Conservation (phyloP, 2,113 vertebrate species). For the Takifugu bimaculatus region DNA sequence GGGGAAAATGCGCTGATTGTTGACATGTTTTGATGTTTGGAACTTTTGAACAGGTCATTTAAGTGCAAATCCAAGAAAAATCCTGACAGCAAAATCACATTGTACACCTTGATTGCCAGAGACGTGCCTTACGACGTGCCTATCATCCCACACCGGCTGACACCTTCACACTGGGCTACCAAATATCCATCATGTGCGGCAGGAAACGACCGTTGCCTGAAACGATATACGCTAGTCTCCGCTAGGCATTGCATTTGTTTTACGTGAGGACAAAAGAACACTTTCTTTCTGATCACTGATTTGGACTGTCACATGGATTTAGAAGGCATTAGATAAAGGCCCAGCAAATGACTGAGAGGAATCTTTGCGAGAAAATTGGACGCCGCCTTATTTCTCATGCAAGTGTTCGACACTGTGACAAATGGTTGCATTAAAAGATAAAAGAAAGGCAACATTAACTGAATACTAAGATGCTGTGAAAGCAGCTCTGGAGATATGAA, state of each 20-base stretch:
- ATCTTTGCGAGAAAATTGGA: conserved; percentile 55
- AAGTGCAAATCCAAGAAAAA: conserved; percentile 9
- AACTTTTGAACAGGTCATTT: conserved; percentile 11
- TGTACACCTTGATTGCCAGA: conserved; percentile 9
- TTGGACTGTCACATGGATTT: conserved; percentile 24
- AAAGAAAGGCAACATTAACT: conserved; percentile 56
- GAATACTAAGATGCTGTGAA: conserved; percentile 59
- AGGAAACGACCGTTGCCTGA: conserved; percentile 12
- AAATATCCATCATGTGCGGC: conserved; percentile 22
- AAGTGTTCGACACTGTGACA: conserved; percentile 61
- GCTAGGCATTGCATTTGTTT: conserved; percentile 17
- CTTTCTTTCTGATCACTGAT: conserved; percentile 13
- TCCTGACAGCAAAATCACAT: conserved; percentile 16
- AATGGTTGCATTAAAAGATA: conserved; percentile 75
- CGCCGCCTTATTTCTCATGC: conserved; percentile 39
- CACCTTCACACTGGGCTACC: conserved; percentile 14
- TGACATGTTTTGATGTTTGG: conserved; percentile 4
- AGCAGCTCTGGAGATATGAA: conserved; percentile 51
- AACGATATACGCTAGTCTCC: conserved; percentile 4
- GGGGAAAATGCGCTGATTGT: background rate
- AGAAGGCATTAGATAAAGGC: conserved; percentile 39
- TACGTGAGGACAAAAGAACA: conserved; percentile 18
- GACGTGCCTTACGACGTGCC: conserved; percentile 7
- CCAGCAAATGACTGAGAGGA: conserved; percentile 31
- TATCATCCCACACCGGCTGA: conserved; percentile 12